A percentile compares a stretch with the other conserved stretches of the same genome.
phyloP scores from a whole-genome alignment of 2,797 vertebrate species.

The Bovichtus variegatus region DNA sequence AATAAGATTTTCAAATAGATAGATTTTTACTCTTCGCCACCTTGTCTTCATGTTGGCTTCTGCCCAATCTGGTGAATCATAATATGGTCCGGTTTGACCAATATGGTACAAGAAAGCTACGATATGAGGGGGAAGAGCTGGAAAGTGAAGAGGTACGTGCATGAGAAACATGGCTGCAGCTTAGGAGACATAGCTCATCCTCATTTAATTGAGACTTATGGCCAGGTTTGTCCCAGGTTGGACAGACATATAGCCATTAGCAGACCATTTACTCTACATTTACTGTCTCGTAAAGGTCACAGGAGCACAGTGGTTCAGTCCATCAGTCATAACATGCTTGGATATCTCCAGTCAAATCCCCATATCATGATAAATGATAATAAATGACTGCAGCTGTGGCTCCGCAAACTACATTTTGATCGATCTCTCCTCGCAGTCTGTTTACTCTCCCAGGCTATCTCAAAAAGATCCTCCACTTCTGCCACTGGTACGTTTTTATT shows the following conservation, averaged over 20 bases:
- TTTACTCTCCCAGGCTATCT: conserved; percentile 10
- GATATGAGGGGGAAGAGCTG: no score
- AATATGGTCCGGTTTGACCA: neutral
- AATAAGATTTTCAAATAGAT: conserved; percentile 37
- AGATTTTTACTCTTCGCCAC: conserved; percentile 24
- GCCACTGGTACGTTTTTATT: neutral
- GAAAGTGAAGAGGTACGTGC: neutral
- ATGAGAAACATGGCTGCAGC: conserved; percentile 1
- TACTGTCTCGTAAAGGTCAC: conserved; percentile 62
- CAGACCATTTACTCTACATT: conserved; percentile 44
- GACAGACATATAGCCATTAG: conserved; percentile 22
- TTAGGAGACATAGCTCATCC: conserved; percentile 10
- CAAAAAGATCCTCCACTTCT: neutral
- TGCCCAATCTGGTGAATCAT: neutral
- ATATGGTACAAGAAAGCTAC: neutral
- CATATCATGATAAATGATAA: conserved; percentile 52
- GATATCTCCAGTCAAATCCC: conserved; percentile 40
- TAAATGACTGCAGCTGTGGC: conserved; percentile 29
- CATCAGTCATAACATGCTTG: conserved; percentile 58
- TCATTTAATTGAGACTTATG: conserved; percentile 52
- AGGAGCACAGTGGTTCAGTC: conserved; percentile 13
- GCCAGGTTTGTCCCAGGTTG: conserved; percentile 27
- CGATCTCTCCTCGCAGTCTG: conserved; percentile 2
- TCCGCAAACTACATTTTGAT: conserved; percentile 39
- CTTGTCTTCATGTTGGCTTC: conserved; percentile 4